These are phyloP conservation scores for Denticeps clupeoides DNA, from an alignment of 2,797 vertebrate genomes.

Conservation along the genomic window DNA sequence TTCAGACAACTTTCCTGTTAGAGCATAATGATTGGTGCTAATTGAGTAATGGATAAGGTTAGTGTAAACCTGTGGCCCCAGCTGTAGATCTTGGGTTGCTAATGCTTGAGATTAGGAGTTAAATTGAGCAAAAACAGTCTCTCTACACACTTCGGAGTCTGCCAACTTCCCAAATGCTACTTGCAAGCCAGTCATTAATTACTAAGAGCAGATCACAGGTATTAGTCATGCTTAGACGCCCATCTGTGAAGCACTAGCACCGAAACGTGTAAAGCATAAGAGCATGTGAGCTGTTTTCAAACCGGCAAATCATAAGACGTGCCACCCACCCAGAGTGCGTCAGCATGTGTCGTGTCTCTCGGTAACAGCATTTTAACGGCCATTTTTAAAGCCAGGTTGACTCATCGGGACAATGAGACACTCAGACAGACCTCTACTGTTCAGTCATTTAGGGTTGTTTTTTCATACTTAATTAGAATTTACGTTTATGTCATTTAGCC, in stretches of 20 bases:
- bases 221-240: slow-evolving; percentile 11
- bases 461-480: too few relatives aligned
- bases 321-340: neutral
- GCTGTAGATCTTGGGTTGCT: neutral
- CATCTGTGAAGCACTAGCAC: slow-evolving; percentile 9
- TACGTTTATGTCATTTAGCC: too few relatives aligned
- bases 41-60: too few relatives aligned
- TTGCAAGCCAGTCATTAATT: slow-evolving; percentile 15
- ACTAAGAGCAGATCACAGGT: slow-evolving; percentile 10
- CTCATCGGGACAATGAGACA: too few relatives aligned
- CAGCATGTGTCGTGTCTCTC: neutral
- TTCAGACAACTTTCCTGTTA: too few relatives aligned
- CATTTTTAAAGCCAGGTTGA: too few relatives aligned
- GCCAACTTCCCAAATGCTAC: slow-evolving; percentile 10
- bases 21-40: too few relatives aligned
- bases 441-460: too few relatives aligned
- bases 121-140: slow-evolving; percentile 1
- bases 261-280: neutral
- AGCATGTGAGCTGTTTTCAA: slow-evolving; percentile 2
- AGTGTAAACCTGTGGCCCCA: too few relatives aligned
- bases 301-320: slow-evolving; percentile 7
- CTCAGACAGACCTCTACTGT: too few relatives aligned
- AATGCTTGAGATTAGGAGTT: slow-evolving; percentile 1
- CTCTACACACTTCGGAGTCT: neutral
- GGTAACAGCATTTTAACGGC: neutral